Evolutionary conservation across 2,888 invertebrate species (phyloP), one percentile per base, ranked within the genome.

Genomic region (Rhagium mordax): DNA sequence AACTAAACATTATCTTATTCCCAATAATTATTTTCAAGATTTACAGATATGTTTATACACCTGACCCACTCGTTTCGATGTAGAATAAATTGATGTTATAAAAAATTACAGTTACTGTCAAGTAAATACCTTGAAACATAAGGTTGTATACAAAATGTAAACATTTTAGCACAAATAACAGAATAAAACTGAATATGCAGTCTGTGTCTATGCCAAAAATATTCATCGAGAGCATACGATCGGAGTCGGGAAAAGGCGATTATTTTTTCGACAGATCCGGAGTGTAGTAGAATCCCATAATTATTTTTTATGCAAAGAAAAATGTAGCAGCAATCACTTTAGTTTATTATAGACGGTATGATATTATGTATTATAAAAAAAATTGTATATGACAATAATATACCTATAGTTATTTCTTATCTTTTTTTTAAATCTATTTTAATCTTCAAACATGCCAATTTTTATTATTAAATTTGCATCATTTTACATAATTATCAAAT

Each of bases 171-270:
- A 74, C 76, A 79, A 79, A 80, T 70, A 77, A 70, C 51, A 55
- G 72, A 75, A 62, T 69, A 69, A 71, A 74, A 80, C 78, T 77
- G 77, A 76, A 70, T 49, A 66, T 68, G 67, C 72, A 74, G 71
- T 76, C 74, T 74, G 48, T 65, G 60, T 77, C 75, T n/a, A n/a
- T 68, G 74, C 79, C 78, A 79, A 81, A 81, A 79, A 80, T 80
- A 79, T 75, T 55, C 51, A 0, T 29, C 76, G 71, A 53, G 24
- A 3, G 1, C 13, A 10, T 8, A 13, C 76, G 80, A 72, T 24
- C 13, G 27, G 20, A 51, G 20, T 68, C 79, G 77, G 47, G 33
- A 60, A 29, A 10, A 51, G 24, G 8, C 62, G 61, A 57, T 13
- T 15, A 16, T n/a, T 60, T 71, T 61, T 47, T 8, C 10, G 10